phyloP scores from a whole-genome alignment of 2,888 invertebrate species.

The Antheraea assamensis region DNA sequence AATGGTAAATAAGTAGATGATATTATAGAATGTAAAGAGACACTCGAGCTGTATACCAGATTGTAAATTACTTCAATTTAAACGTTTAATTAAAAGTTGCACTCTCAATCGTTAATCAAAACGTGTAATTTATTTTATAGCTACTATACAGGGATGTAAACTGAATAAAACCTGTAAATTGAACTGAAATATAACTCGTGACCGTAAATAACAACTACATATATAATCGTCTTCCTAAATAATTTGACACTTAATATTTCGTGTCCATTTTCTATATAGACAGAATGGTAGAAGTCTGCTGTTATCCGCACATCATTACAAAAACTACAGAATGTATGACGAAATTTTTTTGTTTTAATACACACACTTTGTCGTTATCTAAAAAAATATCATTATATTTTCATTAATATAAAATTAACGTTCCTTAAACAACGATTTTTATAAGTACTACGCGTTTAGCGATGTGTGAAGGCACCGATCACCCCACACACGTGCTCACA shows the following conservation, averaged over 20 bases:
- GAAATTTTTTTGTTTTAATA: too few species aligned
- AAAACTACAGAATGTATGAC: too few species aligned
- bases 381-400: too few species aligned
- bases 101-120: slow-evolving; percentile 1
- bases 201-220: background rate
- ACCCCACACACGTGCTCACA: too few species aligned
- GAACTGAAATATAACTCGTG: background rate
- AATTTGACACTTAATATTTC: background rate
- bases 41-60: background rate
- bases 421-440: too few species aligned
- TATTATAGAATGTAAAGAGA: background rate
- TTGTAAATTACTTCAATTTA: background rate
- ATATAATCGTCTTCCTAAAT: background rate
- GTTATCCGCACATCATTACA: too few species aligned
- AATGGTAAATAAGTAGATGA: background rate
- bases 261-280: too few species aligned
- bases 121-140: background rate
- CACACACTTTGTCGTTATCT: too few species aligned
- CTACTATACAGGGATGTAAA: background rate
- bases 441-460: too few species aligned
- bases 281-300: too few species aligned
- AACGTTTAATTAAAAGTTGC: background rate
- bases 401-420: too few species aligned
- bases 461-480: too few species aligned
- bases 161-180: background rate